phyloP scores from a whole-genome alignment of 2,888 invertebrate genomes.

The Aporophyla nigra region DNA sequence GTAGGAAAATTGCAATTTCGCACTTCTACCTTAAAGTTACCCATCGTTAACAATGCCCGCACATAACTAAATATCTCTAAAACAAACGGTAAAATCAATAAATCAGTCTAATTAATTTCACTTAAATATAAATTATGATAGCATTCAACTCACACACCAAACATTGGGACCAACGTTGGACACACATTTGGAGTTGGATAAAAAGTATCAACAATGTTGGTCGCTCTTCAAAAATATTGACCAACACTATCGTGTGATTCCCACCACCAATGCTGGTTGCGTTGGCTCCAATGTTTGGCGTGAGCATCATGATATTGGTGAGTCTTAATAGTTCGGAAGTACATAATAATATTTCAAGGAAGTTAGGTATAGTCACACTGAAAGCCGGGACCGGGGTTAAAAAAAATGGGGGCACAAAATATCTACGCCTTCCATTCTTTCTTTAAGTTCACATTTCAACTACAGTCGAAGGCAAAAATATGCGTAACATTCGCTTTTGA shows the following conservation, averaged over 20 bases:
- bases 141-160: conserved; percentile 16
- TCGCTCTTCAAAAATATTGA: neutral
- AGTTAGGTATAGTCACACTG: neutral
- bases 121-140: conserved; percentile 76
- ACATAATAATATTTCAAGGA: conserved; percentile 37
- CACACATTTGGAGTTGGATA: neutral
- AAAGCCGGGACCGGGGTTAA: neutral
- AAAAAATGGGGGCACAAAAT: neutral
- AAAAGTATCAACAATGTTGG: neutral
- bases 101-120: conserved; percentile 86
- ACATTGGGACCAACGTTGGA: conserved; percentile 33
- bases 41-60: conserved; percentile 2
- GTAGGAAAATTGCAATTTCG: no score
- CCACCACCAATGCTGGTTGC: neutral
- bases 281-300: conserved; percentile 38
- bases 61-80: conserved; percentile 42
- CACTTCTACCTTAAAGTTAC: neutral
- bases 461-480: neutral
- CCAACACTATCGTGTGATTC: neutral
- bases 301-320: conserved; percentile 8
- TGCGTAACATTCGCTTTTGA: neutral
- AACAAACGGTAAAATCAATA: conserved; percentile 74
- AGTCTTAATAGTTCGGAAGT: conserved; percentile 57
- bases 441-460: neutral
- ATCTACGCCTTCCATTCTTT: neutral